phyloP scores from a whole-genome alignment of 2,113 vertebrate species.

The Dicrurus megarhynchus region DNA sequence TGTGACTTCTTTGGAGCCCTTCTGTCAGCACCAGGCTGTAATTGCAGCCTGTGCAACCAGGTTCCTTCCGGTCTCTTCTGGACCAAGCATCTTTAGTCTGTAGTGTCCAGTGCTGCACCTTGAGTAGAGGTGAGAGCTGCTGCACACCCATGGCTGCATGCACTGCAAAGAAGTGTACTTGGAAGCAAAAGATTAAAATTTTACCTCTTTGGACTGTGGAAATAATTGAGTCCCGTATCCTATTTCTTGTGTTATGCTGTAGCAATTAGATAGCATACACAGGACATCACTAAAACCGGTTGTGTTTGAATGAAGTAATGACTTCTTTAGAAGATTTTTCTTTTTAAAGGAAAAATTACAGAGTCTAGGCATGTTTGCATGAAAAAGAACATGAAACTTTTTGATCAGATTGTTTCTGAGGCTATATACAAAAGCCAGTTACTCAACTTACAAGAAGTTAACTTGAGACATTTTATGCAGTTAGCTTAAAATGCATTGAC shows the following conservation, averaged over 20 bases:
- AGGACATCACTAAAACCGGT: neutral
- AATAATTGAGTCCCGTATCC: neutral
- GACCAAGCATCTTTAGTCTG: neutral
- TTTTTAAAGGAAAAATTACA: neutral
- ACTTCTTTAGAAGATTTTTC: too few species aligned
- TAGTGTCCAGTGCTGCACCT: neutral
- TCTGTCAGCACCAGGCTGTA: neutral
- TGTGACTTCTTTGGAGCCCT: neutral
- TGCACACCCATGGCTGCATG: neutral
- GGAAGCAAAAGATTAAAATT: neutral
- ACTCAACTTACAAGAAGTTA: neutral
- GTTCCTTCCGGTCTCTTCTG: neutral
- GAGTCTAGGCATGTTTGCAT: neutral
- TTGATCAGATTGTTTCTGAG: neutral
- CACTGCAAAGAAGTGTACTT: rapidly evolving
- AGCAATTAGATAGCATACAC: neutral
- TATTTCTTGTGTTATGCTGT: neutral
- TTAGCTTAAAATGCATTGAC: neutral
- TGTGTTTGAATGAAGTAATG: neutral
- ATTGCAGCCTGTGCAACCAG: neutral
- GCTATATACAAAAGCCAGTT: neutral
- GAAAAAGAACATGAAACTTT: neutral
- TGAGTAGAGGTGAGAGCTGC: neutral
- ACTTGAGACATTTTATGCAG: neutral
- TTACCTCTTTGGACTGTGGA: neutral